phyloP scores from a whole-genome alignment of 2,888 invertebrate genomes.

The Troides aeacus region DNA sequence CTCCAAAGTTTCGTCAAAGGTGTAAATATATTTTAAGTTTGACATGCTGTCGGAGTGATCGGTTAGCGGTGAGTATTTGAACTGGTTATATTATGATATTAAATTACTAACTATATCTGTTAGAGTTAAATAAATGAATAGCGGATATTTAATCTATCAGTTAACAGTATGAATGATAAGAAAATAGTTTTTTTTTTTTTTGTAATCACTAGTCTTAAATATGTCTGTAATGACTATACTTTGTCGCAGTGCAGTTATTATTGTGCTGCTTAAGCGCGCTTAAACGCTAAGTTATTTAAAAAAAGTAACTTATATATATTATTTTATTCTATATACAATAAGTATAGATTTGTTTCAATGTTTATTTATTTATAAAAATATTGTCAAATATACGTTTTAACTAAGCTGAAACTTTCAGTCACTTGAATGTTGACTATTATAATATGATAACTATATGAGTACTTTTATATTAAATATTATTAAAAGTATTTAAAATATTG shows the following conservation, averaged over 20 bases:
- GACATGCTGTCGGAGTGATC: neutral
- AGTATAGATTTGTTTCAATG: too few relatives aligned
- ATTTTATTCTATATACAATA: too few relatives aligned
- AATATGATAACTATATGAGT: too few relatives aligned
- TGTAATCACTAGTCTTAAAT: neutral
- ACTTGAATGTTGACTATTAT: too few relatives aligned
- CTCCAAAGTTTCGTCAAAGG: neutral
- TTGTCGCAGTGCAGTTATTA: constrained; percentile 17
- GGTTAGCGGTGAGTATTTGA: neutral
- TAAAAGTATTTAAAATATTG: too few relatives aligned
- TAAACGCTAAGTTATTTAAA: neutral
- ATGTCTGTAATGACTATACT: neutral
- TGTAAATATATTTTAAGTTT: neutral
- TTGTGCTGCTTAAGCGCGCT: neutral
- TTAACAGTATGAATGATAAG: neutral
- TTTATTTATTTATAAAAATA: too few relatives aligned
- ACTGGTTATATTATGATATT: neutral
- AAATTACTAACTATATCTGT: neutral
- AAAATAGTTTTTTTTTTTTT: neutral
- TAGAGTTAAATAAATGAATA: neutral
- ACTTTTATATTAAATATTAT: too few relatives aligned
- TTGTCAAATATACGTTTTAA: too few relatives aligned
- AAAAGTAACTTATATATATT: neutral
- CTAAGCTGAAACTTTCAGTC: too few relatives aligned
- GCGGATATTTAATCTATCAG: neutral